Evolutionary conservation across 2,888 invertebrate genomes (phyloP).

Genomic region (Dilophus febrilis): DNA sequence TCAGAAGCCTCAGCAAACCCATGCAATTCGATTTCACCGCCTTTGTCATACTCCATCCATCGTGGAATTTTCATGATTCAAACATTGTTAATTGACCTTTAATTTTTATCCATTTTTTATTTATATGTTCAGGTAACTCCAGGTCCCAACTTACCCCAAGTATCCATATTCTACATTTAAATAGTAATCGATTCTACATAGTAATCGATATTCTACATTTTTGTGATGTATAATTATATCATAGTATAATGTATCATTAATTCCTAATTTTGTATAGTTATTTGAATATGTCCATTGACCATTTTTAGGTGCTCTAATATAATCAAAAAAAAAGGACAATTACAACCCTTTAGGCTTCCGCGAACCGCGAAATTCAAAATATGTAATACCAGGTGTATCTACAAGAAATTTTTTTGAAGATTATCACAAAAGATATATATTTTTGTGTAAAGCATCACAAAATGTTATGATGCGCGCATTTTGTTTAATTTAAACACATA

Average conservation of each 20-base stretch:
- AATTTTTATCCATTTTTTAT: too few relatives aligned
- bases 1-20: too few relatives aligned
- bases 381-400: conserved; percentile 42
- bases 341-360: conserved; percentile 54
- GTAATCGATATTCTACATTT: conserved; percentile 48
- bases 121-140: too few relatives aligned
- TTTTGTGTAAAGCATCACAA: too few relatives aligned
- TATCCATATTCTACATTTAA: too few relatives aligned
- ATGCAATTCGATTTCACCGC: too few relatives aligned
- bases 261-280: conserved; percentile 13
- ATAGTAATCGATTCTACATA: too few relatives aligned
- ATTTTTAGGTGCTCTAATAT: conserved; percentile 41
- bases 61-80: too few relatives aligned
- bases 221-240: conserved; percentile 59
- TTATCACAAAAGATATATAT: too few relatives aligned
- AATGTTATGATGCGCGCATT: neutral
- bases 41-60: too few relatives aligned
- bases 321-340: conserved; percentile 44
- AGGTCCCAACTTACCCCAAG: too few relatives aligned
- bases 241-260: conserved; percentile 52
- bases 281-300: conserved; percentile 53
- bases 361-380: conserved; percentile 66
- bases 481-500: neutral
- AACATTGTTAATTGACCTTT: too few relatives aligned
- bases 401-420: neutral